phyloP scores from a whole-genome alignment of 2,797 vertebrate species.

The Schizopygopsis malacanthus region DNA sequence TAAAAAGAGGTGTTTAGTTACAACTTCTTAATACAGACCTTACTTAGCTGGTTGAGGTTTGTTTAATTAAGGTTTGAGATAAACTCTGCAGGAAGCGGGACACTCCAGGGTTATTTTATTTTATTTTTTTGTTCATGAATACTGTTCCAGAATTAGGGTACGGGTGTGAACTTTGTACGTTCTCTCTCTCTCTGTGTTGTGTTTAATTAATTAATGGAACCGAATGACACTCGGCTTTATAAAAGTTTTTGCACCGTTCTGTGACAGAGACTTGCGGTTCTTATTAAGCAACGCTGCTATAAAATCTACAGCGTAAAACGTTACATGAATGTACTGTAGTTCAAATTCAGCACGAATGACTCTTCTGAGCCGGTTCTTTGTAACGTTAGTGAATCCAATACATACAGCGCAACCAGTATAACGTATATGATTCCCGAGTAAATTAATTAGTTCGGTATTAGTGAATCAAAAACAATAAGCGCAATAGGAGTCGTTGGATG shows the following conservation, averaged over 20 bases:
- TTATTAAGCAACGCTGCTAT: background rate
- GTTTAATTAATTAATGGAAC: background rate
- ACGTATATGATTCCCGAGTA: background rate
- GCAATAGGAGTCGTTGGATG: background rate
- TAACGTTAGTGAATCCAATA: background rate
- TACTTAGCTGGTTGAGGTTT: background rate
- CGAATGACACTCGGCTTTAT: background rate
- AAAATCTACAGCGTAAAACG: background rate
- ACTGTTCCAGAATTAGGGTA: background rate
- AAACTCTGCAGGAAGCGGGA: background rate
- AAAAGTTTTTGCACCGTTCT: background rate
- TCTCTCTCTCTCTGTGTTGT: background rate
- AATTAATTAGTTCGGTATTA: background rate
- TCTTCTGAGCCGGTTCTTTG: background rate
- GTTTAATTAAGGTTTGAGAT: background rate
- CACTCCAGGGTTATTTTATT: background rate
- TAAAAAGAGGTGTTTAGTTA: background rate
- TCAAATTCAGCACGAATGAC: background rate
- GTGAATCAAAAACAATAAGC: background rate
- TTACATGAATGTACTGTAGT: background rate
- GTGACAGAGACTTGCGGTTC: background rate
- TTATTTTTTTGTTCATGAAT: background rate
- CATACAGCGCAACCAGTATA: too few species aligned
- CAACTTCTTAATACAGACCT: background rate
- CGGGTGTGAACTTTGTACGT: background rate